phyloP scores from a whole-genome alignment of 2,888 invertebrate genomes.

The Conistra vaccinii region DNA sequence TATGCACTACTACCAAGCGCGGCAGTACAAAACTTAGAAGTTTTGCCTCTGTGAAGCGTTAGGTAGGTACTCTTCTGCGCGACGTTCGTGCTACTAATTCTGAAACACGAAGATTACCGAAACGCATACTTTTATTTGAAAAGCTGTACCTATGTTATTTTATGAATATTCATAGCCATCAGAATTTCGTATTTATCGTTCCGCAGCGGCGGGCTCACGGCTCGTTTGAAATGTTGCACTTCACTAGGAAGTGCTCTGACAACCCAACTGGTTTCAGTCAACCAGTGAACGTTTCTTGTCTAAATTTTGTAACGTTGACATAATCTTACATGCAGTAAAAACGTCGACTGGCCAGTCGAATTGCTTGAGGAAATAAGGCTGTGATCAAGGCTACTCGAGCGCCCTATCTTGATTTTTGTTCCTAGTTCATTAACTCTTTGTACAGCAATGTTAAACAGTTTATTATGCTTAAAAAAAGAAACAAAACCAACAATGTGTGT shows the following conservation, averaged over 20 bases:
- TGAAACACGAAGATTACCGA: not conserved
- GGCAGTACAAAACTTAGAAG: not conserved
- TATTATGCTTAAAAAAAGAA: not conserved
- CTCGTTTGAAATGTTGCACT: slow-evolving; percentile 72
- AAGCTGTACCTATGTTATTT: slow-evolving; percentile 30
- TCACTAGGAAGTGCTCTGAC: slow-evolving; percentile 68
- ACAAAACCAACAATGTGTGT: not conserved
- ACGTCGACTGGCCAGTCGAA: slow-evolving; percentile 57
- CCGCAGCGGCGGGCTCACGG: slow-evolving; percentile 65
- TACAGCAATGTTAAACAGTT: slow-evolving; percentile 10
- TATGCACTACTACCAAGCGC: not conserved
- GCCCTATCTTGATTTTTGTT: slow-evolving; percentile 33
- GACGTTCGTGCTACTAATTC: not conserved
- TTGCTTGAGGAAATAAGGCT: slow-evolving; percentile 48
- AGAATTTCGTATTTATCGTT: slow-evolving; percentile 42
- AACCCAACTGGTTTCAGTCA: slow-evolving; percentile 68
- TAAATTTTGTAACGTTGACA: slow-evolving; percentile 71
- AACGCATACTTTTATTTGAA: not conserved
- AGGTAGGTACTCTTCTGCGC: not conserved
- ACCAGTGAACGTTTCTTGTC: slow-evolving; percentile 63
- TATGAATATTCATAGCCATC: slow-evolving; percentile 64
- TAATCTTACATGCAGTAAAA: slow-evolving; percentile 67
- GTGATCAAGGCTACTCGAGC: slow-evolving; percentile 51
- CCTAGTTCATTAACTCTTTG: slow-evolving; percentile 49
- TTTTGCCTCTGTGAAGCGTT: not conserved